Evolutionary conservation across 2,888 invertebrate genomes (phyloP).

Genomic region (Fabriciana adippe): DNA sequence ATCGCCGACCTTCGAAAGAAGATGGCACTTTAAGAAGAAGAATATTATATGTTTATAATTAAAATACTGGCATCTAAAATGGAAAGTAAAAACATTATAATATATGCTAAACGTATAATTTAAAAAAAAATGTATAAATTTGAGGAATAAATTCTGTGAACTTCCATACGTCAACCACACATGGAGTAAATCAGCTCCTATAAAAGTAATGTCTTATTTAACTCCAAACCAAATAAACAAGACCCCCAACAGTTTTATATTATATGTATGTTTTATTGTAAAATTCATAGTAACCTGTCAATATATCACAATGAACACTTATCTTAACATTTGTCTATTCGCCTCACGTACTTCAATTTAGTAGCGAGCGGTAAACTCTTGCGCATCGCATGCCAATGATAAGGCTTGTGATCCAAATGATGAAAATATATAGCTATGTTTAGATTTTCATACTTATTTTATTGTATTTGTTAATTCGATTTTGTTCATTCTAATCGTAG

Average conservation of each 20-base stretch:
- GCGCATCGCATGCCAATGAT: slow-evolving; percentile 57
- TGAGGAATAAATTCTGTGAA: no score
- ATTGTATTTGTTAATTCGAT: no score
- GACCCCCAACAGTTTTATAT: neutral
- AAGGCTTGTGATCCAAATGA: slow-evolving; percentile 38
- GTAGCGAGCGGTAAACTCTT: slow-evolving; percentile 59
- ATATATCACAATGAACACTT: slow-evolving; percentile 26
- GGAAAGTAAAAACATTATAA: no score
- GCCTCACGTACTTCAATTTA: slow-evolving; percentile 68
- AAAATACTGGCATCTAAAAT: no score
- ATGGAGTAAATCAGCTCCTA: no score
- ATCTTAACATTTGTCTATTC: slow-evolving; percentile 48
- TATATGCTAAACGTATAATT: no score
- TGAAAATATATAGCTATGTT: slow-evolving; percentile 30
- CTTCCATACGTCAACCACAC: neutral
- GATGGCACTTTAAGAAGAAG: no score
- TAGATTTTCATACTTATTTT: neutral
- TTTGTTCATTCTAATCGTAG: no score
- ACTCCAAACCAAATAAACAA: slow-evolving; percentile 6
- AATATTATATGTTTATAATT: no score
- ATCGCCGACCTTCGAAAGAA: no score
- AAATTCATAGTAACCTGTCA: slow-evolving; percentile 11
- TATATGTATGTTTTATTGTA: neutral
- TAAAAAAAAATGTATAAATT: no score
- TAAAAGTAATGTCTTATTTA: no score